Percentiles rank a stretch among this genome's conserved stretches.
Conservation (phyloP, 2,888 invertebrate species). For the Lampropteryx suffumata region DNA sequence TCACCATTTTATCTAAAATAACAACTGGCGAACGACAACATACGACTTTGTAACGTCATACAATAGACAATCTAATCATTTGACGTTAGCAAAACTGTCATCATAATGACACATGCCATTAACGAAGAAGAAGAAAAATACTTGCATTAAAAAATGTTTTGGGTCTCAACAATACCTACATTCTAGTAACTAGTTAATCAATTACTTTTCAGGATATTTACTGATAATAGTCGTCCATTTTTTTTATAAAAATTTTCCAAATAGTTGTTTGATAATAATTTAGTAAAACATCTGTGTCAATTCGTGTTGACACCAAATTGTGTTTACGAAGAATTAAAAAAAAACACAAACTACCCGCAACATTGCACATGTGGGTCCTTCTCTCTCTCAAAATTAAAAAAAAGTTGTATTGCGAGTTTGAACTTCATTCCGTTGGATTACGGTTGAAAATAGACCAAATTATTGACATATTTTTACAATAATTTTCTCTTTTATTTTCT, state of each 20-base stretch:
- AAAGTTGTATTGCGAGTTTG: slow-evolving; percentile 36
- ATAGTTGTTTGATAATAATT: slow-evolving; percentile 47
- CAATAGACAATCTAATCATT: too few relatives aligned
- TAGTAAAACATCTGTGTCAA: slow-evolving; percentile 67
- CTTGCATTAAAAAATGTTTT: too few relatives aligned
- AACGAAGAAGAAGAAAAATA: too few relatives aligned
- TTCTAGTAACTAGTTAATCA: too few relatives aligned
- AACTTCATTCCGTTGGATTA: slow-evolving; percentile 33
- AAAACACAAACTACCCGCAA: slow-evolving; percentile 67
- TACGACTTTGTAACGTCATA: too few relatives aligned
- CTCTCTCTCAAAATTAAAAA: slow-evolving; percentile 48
- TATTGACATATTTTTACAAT: slow-evolving; percentile 11
- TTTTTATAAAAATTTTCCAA: background rate
- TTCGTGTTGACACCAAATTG: slow-evolving; percentile 70
- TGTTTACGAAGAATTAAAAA: slow-evolving; percentile 52
- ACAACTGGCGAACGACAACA: too few relatives aligned
- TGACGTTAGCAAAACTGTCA: too few relatives aligned
- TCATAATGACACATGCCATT: too few relatives aligned
- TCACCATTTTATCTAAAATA: too few relatives aligned
- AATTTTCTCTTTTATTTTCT: slow-evolving; percentile 56
- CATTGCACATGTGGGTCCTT: slow-evolving; percentile 69
- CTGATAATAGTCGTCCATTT: too few relatives aligned
- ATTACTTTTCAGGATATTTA: too few relatives aligned
- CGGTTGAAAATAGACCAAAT: slow-evolving; percentile 38
- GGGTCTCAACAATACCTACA: too few relatives aligned